These are phyloP conservation scores for Halcyon smyrnensis DNA, from an alignment of 2,797 vertebrate species.

Conservation along the genomic window DNA sequence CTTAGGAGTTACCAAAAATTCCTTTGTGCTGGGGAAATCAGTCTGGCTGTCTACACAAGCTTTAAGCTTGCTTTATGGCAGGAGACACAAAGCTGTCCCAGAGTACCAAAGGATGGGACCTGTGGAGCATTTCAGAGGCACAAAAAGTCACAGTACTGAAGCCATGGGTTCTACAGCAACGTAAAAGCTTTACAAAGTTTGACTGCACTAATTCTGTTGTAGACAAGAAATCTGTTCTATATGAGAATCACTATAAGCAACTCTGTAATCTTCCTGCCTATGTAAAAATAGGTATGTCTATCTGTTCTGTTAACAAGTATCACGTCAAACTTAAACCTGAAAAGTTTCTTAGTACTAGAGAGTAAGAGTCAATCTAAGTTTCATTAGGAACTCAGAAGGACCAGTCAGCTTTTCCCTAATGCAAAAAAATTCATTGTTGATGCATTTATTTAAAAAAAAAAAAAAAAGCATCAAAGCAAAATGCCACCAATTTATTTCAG, in stretches of 20 bases:
- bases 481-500: neutral
- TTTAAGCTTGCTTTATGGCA: slow-evolving; percentile 63
- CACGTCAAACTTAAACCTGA: neutral
- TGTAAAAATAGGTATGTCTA: neutral
- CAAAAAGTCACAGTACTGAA: slow-evolving; percentile 60
- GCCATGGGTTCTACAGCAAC: slow-evolving; percentile 30
- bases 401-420: neutral
- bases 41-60: slow-evolving; percentile 63
- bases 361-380: neutral
- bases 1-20: slow-evolving; percentile 68
- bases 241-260: slow-evolving; percentile 2
- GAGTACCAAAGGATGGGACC: slow-evolving; percentile 54
- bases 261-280: neutral
- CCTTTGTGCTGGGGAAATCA: slow-evolving; percentile 64
- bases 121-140: slow-evolving; percentile 63
- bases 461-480: neutral
- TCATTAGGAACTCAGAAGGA: neutral
- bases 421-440: neutral
- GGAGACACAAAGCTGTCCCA: slow-evolving; percentile 67
- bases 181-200: slow-evolving; percentile 47
- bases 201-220: slow-evolving; percentile 10
- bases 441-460: neutral
- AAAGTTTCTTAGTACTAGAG: neutral
- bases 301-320: neutral
- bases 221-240: neutral